Percentiles rank a stretch among this genome's conserved stretches.
Conservation (phyloP, 1,140 invertebrate genomes). For the Megalonaias nervosa region DNA sequence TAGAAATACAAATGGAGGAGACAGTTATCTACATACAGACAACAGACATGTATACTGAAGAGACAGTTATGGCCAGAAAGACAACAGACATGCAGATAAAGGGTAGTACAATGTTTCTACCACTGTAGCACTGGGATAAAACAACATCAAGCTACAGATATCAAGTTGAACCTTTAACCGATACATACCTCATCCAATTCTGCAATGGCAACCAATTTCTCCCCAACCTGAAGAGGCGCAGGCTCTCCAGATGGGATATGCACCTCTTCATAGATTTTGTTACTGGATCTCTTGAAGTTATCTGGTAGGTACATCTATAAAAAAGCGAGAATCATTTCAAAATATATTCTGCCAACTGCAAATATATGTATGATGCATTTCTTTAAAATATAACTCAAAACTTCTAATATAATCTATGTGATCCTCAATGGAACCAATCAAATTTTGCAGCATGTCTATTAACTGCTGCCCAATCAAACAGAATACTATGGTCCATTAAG, state of each 20-base stretch:
- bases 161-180: neutral
- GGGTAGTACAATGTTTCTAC: too few relatives aligned
- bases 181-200: constrained; percentile 82
- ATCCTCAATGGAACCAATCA: neutral
- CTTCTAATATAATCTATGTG: neutral
- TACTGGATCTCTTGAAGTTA: constrained; percentile 79
- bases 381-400: neutral
- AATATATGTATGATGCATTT: neutral
- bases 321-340: constrained; percentile 2
- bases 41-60: too few relatives aligned
- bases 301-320: constrained; percentile 82
- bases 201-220: constrained; percentile 80
- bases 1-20: too few relatives aligned
- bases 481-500: neutral
- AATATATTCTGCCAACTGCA: neutral
- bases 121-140: too few relatives aligned
- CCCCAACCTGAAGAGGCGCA: constrained; percentile 78
- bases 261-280: constrained; percentile 88
- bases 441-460: neutral
- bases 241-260: constrained; percentile 85
- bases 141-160: too few relatives aligned
- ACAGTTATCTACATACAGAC: too few relatives aligned
- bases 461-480: neutral
- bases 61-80: too few relatives aligned
- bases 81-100: too few relatives aligned